Percentiles rank a stretch among this genome's conserved stretches.
Conservation (phyloP, 2,888 invertebrate species). For the Drosophila acutilabella region DNA sequence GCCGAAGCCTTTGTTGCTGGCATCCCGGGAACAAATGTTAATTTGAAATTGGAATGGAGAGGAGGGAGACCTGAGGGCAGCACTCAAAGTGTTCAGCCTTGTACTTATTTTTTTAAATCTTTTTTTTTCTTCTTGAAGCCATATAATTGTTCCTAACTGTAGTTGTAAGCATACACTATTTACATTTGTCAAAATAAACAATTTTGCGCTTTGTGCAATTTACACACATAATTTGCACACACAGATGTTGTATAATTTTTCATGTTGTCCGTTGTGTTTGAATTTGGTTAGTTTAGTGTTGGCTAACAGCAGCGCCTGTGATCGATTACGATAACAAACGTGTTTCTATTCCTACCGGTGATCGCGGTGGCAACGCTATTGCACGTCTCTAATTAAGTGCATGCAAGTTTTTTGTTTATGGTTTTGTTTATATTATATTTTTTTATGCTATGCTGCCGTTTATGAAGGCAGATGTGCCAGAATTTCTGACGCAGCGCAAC, state of each 20-base stretch:
- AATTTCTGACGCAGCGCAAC: constrained; percentile 53
- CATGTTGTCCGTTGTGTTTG: constrained; percentile 24
- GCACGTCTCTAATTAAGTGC: constrained; percentile 26
- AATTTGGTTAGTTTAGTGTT: constrained; percentile 5
- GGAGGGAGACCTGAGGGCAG: constrained; percentile 8
- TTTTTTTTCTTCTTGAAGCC: constrained; percentile 29
- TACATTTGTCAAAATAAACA: constrained; percentile 5
- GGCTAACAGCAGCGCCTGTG: background rate
- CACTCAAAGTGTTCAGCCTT: constrained; percentile 52
- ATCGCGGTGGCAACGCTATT: constrained; percentile 4
- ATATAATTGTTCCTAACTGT: constrained; percentile 48
- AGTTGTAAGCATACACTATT: constrained; percentile 39
- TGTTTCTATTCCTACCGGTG: too few relatives aligned
- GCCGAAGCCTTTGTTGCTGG: constrained; percentile 28
- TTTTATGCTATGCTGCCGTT: constrained; percentile 45
- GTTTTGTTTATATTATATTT: constrained; percentile 27
- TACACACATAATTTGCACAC: constrained; percentile 16
- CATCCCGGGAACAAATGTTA: constrained; percentile 68
- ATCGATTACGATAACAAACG: too few relatives aligned
- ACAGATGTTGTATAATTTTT: background rate
- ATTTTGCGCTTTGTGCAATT: constrained; percentile 62
- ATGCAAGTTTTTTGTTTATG: background rate
- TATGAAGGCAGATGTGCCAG: constrained; percentile 57
- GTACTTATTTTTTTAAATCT: constrained; percentile 60
- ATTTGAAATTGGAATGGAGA: constrained; percentile 49